phyloP scores from a whole-genome alignment of 2,888 invertebrate genomes.

The Aphrophora alni region DNA sequence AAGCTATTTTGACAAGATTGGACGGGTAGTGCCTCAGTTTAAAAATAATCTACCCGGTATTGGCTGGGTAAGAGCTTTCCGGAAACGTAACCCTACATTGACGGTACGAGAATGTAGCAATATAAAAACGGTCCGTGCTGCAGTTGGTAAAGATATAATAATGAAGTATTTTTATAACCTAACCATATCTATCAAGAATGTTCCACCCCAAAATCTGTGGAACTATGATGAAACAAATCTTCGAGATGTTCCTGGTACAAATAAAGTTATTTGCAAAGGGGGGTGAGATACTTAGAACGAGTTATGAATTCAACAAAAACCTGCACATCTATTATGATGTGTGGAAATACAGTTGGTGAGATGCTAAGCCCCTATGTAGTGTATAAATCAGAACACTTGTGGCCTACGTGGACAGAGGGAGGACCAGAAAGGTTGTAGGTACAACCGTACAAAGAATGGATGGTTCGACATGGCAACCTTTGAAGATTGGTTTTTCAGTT shows the following conservation, averaged over 20 bases:
- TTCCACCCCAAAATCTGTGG: slow-evolving; percentile 21
- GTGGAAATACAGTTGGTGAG: slow-evolving; percentile 54
- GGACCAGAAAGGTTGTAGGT: slow-evolving; percentile 55
- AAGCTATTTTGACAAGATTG: not conserved
- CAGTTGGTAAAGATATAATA: slow-evolving; percentile 18
- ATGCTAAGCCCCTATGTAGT: slow-evolving; percentile 56
- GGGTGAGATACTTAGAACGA: not conserved
- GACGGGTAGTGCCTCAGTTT: not conserved
- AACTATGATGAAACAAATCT: slow-evolving; percentile 30
- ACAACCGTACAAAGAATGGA: slow-evolving; percentile 55
- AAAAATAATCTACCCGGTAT: slow-evolving; percentile 20
- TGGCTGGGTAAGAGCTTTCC: slow-evolving; percentile 30
- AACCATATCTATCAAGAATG: not conserved
- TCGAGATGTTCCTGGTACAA: slow-evolving; percentile 30
- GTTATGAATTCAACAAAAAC: slow-evolving; percentile 50
- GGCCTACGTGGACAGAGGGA: slow-evolving; percentile 55
- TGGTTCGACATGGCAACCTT: slow-evolving; percentile 55
- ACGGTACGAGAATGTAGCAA: slow-evolving; percentile 6
- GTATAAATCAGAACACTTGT: slow-evolving; percentile 56
- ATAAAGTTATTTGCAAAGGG: not conserved
- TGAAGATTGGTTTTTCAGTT: slow-evolving; percentile 52
- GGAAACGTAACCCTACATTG: slow-evolving; percentile 22
- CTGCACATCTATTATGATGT: slow-evolving; percentile 55
- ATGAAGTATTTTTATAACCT: slow-evolving; percentile 24
- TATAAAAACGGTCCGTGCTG: slow-evolving; percentile 30